Conservation (phyloP, 2,113 vertebrate species). For the Triplophysa rosa region DNA sequence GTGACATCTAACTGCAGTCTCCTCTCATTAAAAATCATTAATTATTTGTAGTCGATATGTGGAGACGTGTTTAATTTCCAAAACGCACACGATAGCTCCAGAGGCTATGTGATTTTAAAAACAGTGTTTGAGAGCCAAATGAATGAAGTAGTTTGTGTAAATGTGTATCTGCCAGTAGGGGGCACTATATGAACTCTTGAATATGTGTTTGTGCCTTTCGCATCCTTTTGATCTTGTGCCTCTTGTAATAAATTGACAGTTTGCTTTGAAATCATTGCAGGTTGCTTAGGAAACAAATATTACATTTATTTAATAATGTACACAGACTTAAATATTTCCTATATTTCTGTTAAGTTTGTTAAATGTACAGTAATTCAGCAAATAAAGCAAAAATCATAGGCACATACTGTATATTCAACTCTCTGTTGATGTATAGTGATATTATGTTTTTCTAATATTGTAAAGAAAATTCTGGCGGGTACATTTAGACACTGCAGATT, state of each 20-base stretch:
- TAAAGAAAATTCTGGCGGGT: no score
- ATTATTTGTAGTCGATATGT: background rate
- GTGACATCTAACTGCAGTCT: no score
- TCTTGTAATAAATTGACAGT: background rate
- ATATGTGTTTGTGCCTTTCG: background rate
- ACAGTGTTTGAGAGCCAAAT: background rate
- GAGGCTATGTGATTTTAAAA: background rate
- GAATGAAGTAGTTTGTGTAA: background rate
- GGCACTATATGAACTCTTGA: background rate
- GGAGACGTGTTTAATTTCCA: background rate
- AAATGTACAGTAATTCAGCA: no score
- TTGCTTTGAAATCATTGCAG: background rate
- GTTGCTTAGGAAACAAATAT: background rate
- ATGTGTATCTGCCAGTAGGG: conserved; percentile 3
- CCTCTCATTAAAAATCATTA: background rate
- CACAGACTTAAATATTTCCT: no score
- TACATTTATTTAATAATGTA: no score
- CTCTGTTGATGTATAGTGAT: no score
- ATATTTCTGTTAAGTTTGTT: background rate
- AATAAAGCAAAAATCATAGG: no score
- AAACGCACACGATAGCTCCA: background rate
- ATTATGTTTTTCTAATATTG: no score
- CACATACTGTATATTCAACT: no score
- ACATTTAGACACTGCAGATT: no score
- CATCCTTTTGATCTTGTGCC: background rate